Base-by-base conservation (phyloP, 2,113 vertebrate species). In the Elanus axillaris region DNA sequence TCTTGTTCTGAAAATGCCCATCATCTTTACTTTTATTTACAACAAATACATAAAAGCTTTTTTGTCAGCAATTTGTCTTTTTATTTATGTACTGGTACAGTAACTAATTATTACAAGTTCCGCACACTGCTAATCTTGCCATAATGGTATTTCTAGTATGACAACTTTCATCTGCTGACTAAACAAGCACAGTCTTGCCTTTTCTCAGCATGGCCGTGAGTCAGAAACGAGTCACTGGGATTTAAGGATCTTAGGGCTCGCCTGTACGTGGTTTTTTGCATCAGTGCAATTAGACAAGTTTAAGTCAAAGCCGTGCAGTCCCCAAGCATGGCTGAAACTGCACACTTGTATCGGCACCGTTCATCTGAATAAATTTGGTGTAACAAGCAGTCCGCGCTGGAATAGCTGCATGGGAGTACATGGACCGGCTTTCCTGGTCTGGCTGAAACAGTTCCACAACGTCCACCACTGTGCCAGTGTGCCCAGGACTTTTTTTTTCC, bases 71-170 rank as follows among this genome's bases (percentile, higher is more conserved):
- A 90, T 86, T 97, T 96, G 85, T 48, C 50, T 73, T 93, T 91
- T 94, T 96, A 72, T 95, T 87, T 95, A 34, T 56, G 26, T 83
- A 50, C 89, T 50, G 79, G 72, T 86, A 68, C 5, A 32, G 84
- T 95, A 97, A 90, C 84, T 93, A 93, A 97, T 95, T 82, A 91
- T 90, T 90, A 43, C 74, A 95, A 25, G 59, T 67, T 93, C 87
- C 45, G 20, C 83, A 52, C 82, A 42, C 77, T 53, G 58, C 52
- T 86, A 94, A 47, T 93, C 80, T 86, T 91, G 43, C 87, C 67
- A 16, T 82, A 80, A 94, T 89, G 95, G 96, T 95, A 95, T 95
- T 98, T 97, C 96, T 94, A 92, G 93, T 73, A 71, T 36, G 95
- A 89, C 94, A 75, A 80, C 96, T 96, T 95, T 95, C 64, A 92